phyloP scores from a whole-genome alignment of 2,888 invertebrate genomes.

The Anoplius nigerrimus region DNA sequence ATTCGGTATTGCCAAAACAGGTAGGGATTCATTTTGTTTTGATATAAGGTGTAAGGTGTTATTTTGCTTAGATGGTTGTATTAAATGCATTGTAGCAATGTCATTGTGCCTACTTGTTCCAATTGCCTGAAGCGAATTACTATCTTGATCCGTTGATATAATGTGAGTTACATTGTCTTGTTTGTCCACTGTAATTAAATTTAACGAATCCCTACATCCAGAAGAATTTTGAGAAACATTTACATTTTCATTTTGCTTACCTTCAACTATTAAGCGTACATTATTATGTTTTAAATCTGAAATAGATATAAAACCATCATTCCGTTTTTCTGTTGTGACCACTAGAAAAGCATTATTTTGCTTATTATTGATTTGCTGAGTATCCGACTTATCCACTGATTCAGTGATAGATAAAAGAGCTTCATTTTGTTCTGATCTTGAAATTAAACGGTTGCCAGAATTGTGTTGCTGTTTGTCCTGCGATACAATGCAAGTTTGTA shows the following conservation, averaged over 20 bases:
- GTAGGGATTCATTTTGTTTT: conserved; percentile 64
- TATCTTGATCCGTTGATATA: conserved; percentile 33
- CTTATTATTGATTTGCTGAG: conserved; percentile 45
- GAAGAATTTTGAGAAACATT: conserved; percentile 40
- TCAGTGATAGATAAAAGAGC: conserved; percentile 59
- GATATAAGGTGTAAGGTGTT: conserved; percentile 69
- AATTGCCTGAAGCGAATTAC: conserved; percentile 37
- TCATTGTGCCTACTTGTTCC: conserved; percentile 43
- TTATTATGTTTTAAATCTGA: conserved; percentile 51
- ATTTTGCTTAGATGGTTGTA: conserved; percentile 56
- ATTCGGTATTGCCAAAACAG: conserved; percentile 67
- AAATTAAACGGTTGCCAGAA: conserved; percentile 31
- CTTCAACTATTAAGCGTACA: conserved; percentile 46
- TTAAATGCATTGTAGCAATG: conserved; percentile 59
- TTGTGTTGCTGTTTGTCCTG: conserved; percentile 27
- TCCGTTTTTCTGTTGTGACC: conserved; percentile 51
- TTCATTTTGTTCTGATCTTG: conserved; percentile 54
- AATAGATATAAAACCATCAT: conserved; percentile 43
- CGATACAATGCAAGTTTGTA: conserved; percentile 19
- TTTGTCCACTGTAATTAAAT: conserved; percentile 50
- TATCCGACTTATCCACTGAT: conserved; percentile 42
- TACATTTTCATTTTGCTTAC: conserved; percentile 39
- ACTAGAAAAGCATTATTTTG: conserved; percentile 48
- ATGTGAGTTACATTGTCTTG: conserved; percentile 37
- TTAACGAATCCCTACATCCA: conserved; percentile 38